These are phyloP conservation scores for Eurois occulta DNA, from an alignment of 2,888 invertebrate species.

Conservation along the genomic window DNA sequence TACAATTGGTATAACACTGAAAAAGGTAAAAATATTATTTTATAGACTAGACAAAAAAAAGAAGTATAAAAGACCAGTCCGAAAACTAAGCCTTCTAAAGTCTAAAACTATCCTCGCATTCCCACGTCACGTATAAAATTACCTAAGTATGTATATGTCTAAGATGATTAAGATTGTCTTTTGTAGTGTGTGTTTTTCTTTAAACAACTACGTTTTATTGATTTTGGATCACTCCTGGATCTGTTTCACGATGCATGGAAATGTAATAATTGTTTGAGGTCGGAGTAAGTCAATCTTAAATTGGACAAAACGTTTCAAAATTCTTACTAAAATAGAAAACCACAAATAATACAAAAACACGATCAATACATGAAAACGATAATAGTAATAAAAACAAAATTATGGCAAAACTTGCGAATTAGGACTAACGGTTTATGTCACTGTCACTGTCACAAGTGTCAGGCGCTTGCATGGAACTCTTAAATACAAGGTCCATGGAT, in stretches of 20 bases:
- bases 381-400: not conserved
- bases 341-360: not conserved
- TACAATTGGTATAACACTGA: not conserved
- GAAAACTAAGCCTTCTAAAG: not conserved
- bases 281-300: not conserved
- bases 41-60: not conserved
- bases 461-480: not conserved
- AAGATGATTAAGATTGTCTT: not conserved
- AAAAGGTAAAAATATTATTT: not conserved
- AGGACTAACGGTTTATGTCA: not conserved
- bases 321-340: not conserved
- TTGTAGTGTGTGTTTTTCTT: not conserved
- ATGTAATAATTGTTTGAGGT: not conserved
- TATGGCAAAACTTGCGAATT: too few relatives aligned
- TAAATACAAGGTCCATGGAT: accelerated
- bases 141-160: not conserved
- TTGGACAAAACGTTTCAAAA: not conserved
- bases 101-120: not conserved
- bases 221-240: not conserved
- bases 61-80: not conserved
- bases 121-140: too few relatives aligned
- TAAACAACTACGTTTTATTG: not conserved
- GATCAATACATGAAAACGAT: not conserved
- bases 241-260: too few relatives aligned
- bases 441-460: not conserved